Evolutionary conservation across 2,888 invertebrate genomes (phyloP).

Genomic region (Parnassius apollo): DNA sequence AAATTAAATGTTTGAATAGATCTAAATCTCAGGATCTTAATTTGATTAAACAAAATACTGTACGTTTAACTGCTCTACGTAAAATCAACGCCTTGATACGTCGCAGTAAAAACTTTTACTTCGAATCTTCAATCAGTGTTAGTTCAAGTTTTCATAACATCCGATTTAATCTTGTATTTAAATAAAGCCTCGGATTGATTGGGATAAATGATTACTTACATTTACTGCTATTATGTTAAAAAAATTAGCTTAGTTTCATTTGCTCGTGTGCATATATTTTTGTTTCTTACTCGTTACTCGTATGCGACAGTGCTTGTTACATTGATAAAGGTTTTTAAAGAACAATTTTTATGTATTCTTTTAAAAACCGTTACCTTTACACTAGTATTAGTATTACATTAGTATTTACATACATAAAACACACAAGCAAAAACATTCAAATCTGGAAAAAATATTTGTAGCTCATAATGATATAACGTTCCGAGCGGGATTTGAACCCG

Average conservation of each 20-base stretch:
- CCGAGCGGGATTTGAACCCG: too few species aligned
- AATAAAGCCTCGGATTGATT: slow-evolving; percentile 9
- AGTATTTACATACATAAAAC: too few species aligned
- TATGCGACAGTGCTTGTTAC: too few species aligned
- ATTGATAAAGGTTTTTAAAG: too few species aligned
- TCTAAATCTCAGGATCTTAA: slow-evolving; percentile 8
- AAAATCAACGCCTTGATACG: slow-evolving; percentile 9
- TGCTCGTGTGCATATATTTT: too few species aligned
- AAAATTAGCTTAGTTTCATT: neutral
- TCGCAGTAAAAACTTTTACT: slow-evolving; percentile 5
- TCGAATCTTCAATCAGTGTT: slow-evolving; percentile 12
- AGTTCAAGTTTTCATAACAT: slow-evolving; percentile 10
- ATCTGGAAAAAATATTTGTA: too few species aligned
- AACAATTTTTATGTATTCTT: too few species aligned
- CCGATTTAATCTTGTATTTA: slow-evolving; percentile 14
- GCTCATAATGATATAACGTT: too few species aligned
- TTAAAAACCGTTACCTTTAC: too few species aligned
- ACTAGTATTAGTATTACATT: too few species aligned
- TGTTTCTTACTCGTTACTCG: too few species aligned
- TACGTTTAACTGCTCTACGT: slow-evolving; percentile 1
- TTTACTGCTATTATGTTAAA: slow-evolving; percentile 3
- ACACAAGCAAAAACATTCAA: too few species aligned
- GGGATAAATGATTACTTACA: slow-evolving; percentile 14
- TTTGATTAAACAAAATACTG: slow-evolving; percentile 8
- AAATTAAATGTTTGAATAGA: neutral